phyloP scores from a whole-genome alignment of 2,888 invertebrate genomes.

The Trileptium ribeirensis region DNA sequence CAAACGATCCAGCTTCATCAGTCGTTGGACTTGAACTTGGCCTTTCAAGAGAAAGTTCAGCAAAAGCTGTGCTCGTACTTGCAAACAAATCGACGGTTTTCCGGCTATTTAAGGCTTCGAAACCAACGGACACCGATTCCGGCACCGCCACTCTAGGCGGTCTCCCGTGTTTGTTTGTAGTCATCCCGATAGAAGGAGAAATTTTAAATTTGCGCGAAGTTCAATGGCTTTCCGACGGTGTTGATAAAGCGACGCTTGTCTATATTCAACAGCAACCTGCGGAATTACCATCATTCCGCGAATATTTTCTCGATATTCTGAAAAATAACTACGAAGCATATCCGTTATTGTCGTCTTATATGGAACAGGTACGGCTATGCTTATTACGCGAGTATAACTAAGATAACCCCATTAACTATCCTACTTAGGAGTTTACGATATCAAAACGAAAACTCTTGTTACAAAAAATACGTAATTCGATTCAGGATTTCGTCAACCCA shows the following conservation, averaged over 20 bases:
- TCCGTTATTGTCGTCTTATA: conserved; percentile 44
- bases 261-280: neutral
- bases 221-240: neutral
- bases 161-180: conserved; percentile 34
- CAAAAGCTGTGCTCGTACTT: neutral
- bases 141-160: neutral
- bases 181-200: conserved; percentile 40
- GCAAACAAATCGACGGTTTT: neutral
- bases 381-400: no score
- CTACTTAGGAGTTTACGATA: no score
- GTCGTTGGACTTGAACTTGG: neutral
- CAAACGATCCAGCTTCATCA: neutral
- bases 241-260: neutral
- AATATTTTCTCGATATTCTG: conserved; percentile 46
- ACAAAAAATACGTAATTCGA: no score
- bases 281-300: conserved; percentile 17
- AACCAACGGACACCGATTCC: no score
- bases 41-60: neutral
- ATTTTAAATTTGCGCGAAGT: conserved; percentile 35
- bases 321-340: conserved; percentile 46
- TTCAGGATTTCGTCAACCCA: no score
- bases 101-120: neutral
- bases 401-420: no score
- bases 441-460: no score
- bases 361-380: conserved; percentile 42